A percentile compares a stretch with the other conserved stretches of the same genome.
These are phyloP conservation scores for Orthonychiurus folsomi DNA, from an alignment of 2,888 invertebrate species.

Conservation along the genomic window DNA sequence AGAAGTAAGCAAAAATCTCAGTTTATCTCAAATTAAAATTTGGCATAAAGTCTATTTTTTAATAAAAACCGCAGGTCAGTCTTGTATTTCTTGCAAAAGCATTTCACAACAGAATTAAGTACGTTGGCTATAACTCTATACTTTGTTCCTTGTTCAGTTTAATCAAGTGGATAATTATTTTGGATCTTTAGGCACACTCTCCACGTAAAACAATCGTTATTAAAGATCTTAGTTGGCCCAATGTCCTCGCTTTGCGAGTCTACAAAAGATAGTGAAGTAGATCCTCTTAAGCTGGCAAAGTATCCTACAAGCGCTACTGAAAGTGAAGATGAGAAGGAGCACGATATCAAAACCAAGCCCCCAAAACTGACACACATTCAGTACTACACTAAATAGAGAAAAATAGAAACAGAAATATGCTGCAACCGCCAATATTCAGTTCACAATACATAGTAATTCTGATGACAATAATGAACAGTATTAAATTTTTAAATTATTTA, in stretches of 20 bases:
- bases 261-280: not conserved
- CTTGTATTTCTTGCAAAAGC: not conserved
- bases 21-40: not conserved
- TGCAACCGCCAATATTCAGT: too few relatives aligned
- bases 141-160: not conserved
- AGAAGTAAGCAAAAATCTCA: not conserved
- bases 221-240: not conserved
- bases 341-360: too few relatives aligned
- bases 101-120: not conserved
- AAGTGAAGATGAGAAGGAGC: not conserved
- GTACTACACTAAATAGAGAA: too few relatives aligned
- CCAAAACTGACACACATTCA: too few relatives aligned
- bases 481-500: too few relatives aligned
- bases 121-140: not conserved
- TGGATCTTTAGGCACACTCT: not conserved
- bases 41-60: not conserved
- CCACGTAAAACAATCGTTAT: not conserved
- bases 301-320: not conserved
- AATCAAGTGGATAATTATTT: too few relatives aligned
- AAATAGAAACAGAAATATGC: too few relatives aligned
- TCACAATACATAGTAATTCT: too few relatives aligned
- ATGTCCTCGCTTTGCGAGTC: not conserved
- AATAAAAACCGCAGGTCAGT: too few relatives aligned
- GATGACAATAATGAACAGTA: too few relatives aligned
- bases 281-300: not conserved